Percentiles rank a stretch among this genome's conserved stretches.
Conservation (phyloP, 1,140 invertebrate species). For the Cydia strobilella region DNA sequence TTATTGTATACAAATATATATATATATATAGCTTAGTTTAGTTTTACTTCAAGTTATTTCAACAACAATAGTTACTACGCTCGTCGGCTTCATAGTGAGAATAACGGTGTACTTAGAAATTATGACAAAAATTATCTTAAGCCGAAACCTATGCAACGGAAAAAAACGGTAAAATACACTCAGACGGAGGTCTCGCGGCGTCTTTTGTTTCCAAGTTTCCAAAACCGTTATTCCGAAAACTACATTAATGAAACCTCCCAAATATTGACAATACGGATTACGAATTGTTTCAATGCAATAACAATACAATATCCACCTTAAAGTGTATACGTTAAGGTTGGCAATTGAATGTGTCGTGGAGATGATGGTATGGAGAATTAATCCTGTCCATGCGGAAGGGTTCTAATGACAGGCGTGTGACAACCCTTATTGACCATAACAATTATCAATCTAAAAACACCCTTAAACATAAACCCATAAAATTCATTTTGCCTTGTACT, state of each 20-base stretch:
- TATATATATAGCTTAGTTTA: too few relatives aligned
- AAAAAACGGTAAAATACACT: background rate
- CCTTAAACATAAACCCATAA: background rate
- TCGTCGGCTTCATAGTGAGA: background rate
- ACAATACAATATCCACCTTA: background rate
- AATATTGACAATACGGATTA: constrained; percentile 30
- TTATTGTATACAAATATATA: too few relatives aligned
- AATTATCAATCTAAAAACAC: background rate
- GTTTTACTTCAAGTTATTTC: background rate
- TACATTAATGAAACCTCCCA: constrained; percentile 9
- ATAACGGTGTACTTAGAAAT: background rate
- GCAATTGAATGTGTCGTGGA: background rate
- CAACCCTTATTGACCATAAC: constrained; percentile 10
- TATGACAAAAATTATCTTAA: background rate
- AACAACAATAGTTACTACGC: too few relatives aligned
- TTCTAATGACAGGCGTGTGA: constrained; percentile 33
- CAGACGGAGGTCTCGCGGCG: background rate
- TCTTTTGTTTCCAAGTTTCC: constrained; percentile 4
- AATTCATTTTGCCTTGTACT: background rate
- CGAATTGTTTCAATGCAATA: background rate
- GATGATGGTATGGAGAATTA: background rate
- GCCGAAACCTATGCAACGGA: background rate
- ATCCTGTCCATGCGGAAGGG: constrained; percentile 30
- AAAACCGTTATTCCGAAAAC: constrained; percentile 14
- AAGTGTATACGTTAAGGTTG: background rate